Conservation (phyloP, 2,888 invertebrate genomes). For the Abrostola triplasia region DNA sequence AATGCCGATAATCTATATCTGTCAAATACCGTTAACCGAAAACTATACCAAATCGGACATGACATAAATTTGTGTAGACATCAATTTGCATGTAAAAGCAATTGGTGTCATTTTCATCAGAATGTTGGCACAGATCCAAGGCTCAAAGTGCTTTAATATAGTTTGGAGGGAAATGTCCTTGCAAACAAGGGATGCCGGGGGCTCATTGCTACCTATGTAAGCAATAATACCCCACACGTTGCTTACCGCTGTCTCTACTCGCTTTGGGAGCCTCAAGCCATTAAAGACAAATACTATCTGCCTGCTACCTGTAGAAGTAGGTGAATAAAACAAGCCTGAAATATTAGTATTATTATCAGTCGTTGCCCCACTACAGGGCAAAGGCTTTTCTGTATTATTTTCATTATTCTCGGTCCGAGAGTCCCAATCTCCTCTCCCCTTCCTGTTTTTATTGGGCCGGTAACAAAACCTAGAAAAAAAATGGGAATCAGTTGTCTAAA, state of each 20-base stretch:
- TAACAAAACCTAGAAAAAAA: too few relatives aligned
- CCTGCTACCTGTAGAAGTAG: too few relatives aligned
- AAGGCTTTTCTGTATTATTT: too few relatives aligned
- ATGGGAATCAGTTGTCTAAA: too few relatives aligned
- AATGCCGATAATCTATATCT: neutral
- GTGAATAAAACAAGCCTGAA: too few relatives aligned
- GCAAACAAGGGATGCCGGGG: constrained; percentile 21
- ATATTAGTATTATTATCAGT: too few relatives aligned
- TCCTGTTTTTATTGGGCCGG: too few relatives aligned
- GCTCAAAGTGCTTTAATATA: constrained; percentile 15
- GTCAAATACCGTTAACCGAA: neutral
- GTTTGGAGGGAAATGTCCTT: constrained; percentile 15
- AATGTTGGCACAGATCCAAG: constrained; percentile 25
- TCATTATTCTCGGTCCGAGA: too few relatives aligned
- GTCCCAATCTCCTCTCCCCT: too few relatives aligned
- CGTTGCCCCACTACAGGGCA: too few relatives aligned
- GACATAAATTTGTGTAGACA: constrained; percentile 8
- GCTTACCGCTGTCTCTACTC: constrained; percentile 6
- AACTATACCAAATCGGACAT: neutral
- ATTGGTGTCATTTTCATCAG: constrained; percentile 5
- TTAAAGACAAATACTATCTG: neutral
- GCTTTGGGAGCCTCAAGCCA: neutral
- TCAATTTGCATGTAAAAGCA: constrained; percentile 13
- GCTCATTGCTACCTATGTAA: constrained; percentile 8
- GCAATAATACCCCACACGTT: constrained; percentile 4